A percentile compares a stretch with the other conserved stretches of the same genome.
phyloP scores from a whole-genome alignment of 2,797 vertebrate species.

The Peromyscus eremicus region DNA sequence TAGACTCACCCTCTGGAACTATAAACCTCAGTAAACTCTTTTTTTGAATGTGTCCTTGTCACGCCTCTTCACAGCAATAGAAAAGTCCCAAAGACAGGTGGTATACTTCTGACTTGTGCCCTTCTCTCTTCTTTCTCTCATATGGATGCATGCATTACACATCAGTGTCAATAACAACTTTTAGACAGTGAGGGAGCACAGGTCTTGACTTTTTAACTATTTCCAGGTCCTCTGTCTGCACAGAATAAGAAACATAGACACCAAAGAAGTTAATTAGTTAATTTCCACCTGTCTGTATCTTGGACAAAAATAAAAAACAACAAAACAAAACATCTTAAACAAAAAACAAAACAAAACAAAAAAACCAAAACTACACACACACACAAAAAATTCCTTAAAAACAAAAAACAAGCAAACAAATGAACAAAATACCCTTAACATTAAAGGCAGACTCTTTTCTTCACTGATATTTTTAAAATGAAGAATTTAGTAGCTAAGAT shows the following conservation, averaged over 20 bases:
- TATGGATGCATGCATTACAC: not conserved
- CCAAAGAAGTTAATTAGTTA: not conserved
- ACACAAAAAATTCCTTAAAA: not conserved
- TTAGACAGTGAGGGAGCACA: not conserved
- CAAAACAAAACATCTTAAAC: not conserved
- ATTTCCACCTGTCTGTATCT: not conserved
- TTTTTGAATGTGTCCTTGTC: not conserved
- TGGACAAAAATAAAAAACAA: not conserved
- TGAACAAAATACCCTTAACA: not conserved
- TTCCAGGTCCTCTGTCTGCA: not conserved
- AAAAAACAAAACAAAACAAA: not conserved
- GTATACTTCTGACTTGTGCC: not conserved
- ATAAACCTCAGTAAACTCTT: not conserved
- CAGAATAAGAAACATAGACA: not conserved
- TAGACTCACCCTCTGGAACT: not conserved
- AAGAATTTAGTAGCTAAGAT: not conserved
- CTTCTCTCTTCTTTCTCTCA: not conserved
- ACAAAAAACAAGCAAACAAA: not conserved
- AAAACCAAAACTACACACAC: not conserved
- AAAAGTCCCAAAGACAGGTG: not conserved
- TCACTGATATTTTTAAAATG: not conserved
- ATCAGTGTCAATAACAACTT: not conserved
- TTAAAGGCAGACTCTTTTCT: not conserved
- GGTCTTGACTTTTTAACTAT: not conserved
- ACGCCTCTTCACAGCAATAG: not conserved